phyloP scores from a whole-genome alignment of 2,113 vertebrate genomes.

The Chascanopsetta lugubris region DNA sequence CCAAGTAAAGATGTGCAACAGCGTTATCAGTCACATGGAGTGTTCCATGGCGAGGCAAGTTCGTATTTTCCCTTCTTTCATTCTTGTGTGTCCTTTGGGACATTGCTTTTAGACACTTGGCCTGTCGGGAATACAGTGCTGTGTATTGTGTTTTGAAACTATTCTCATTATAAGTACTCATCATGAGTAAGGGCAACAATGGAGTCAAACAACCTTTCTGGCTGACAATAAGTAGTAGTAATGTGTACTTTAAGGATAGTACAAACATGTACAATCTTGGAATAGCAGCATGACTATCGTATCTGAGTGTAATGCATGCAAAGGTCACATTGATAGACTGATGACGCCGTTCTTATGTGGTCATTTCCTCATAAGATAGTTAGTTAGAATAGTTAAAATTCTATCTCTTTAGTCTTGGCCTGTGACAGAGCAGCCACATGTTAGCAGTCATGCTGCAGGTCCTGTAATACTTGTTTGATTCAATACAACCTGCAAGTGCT shows the following conservation, averaged over 20 bases:
- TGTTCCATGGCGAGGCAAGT: conserved; percentile 47
- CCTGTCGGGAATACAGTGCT: conserved; percentile 39
- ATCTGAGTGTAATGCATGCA: neutral
- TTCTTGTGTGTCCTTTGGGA: neutral
- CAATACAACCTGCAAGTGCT: conserved; percentile 14
- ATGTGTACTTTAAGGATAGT: neutral
- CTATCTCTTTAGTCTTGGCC: neutral
- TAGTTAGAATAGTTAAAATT: neutral
- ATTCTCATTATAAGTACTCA: conserved; percentile 5
- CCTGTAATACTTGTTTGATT: conserved; percentile 60
- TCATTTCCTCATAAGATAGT: neutral
- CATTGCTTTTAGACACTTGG: neutral
- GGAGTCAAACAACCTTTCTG: neutral
- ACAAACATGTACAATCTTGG: conserved; percentile 17
- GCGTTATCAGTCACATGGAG: neutral
- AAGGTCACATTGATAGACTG: neutral
- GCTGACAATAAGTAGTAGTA: neutral
- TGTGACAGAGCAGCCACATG: conserved; percentile 18
- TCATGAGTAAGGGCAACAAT: neutral
- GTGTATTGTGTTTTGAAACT: conserved; percentile 12
- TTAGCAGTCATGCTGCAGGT: conserved; percentile 20
- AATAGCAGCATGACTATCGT: conserved; percentile 11
- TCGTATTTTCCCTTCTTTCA: conserved; percentile 14
- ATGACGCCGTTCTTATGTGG: neutral
- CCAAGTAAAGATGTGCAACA: conserved; percentile 31